Evolutionary conservation across 2,888 invertebrate species (phyloP), one percentile per base, ranked within the genome.

Genomic region (Drosophila sordidula): DNA sequence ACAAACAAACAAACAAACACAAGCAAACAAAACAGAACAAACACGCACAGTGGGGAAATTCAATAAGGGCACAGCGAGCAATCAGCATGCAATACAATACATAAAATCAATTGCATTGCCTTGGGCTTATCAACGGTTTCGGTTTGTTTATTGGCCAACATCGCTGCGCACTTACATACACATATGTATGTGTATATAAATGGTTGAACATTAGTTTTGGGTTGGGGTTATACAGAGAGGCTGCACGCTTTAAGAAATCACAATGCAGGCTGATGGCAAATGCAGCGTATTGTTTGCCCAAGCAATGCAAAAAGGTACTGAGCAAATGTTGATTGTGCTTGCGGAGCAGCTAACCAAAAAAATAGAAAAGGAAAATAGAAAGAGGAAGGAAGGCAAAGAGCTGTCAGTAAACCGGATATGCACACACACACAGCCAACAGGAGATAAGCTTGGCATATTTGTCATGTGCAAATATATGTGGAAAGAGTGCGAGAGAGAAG

Each of bases 71-170:
- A 14, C 50, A 45, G 65, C 52, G 71, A 75, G 84, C 89, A 82
- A 82, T 82, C 89, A 89, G 67, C 34, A 12, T 34, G 34, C 66
- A 80, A 67, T 59, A 75, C 89, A 82, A 82, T 84, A 89, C 79
- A 80, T 80, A 72, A 78, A 89, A 89, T 84, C 89, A 87, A 83
- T 89, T 71, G 85, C 89, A 89, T 66, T 78, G 89, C 89, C 70
- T 77, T 67, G 66, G 70, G 83, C 86, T 87, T 89, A 83, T 83
- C 89, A 89, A 84, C 69, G 89, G 63, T 65, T 74, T 89, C 65
- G 87, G 68, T 66, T 89, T 83, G 84, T 84, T 89, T 83, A 84
- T 83, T 83, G 82, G 73, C 59, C 82, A 78, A 59, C 75, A 70
- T 52, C 36, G 47, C 49, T 54, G 49, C 25, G 18, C 22, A 32